These are phyloP conservation scores for Daboia siamensis DNA, from an alignment of 2,113 vertebrate species.

Conservation along the genomic window DNA sequence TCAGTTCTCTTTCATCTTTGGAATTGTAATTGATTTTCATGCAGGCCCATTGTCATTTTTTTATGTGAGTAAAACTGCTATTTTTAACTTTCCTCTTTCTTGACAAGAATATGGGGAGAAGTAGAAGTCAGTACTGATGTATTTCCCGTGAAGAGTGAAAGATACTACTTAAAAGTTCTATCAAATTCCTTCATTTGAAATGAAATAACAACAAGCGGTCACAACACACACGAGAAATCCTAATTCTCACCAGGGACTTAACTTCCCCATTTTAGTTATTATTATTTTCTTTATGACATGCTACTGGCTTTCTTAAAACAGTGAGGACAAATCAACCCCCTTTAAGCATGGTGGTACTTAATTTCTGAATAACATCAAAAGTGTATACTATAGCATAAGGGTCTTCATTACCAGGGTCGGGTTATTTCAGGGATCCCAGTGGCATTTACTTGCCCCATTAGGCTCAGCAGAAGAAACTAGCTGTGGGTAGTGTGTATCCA, in stretches of 20 bases:
- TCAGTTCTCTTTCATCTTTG: conserved; percentile 59
- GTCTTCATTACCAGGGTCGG: background rate
- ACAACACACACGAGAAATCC: background rate
- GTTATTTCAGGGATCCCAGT: background rate
- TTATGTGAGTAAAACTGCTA: conserved; percentile 57
- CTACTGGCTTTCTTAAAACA: background rate
- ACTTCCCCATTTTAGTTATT: background rate
- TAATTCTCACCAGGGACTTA: background rate
- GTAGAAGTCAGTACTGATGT: background rate
- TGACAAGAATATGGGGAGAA: background rate
- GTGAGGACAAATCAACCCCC: background rate
- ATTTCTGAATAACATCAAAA: background rate
- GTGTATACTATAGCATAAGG: background rate
- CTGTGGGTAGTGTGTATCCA: background rate
- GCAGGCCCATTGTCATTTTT: conserved; percentile 58
- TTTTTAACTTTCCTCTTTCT: background rate
- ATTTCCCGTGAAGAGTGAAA: background rate
- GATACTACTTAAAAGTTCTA: background rate
- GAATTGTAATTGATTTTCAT: conserved; percentile 54
- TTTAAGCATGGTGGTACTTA: background rate
- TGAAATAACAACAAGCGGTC: background rate
- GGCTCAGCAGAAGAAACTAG: background rate
- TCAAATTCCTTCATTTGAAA: background rate
- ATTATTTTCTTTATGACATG: background rate
- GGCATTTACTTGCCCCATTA: background rate